These are phyloP conservation scores for Drosophila sucinea DNA, from an alignment of 1,140 invertebrate genomes.

Conservation along the genomic window DNA sequence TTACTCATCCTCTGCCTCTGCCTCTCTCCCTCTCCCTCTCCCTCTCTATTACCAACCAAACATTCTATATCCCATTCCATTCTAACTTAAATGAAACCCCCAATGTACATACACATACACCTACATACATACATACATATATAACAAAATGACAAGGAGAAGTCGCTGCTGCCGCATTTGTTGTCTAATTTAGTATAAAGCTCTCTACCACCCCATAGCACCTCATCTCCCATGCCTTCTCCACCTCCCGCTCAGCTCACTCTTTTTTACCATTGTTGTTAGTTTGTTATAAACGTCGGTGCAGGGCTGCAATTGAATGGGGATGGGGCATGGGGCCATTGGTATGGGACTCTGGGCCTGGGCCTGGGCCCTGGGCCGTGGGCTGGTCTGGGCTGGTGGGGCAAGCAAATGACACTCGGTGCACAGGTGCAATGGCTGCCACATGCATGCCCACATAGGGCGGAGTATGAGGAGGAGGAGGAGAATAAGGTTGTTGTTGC, in stretches of 20 bases:
- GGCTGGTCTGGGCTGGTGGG: constrained; percentile 6
- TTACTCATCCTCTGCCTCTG: neutral
- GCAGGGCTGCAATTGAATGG: constrained; percentile 3
- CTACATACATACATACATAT: too few species aligned
- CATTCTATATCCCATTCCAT: constrained; percentile 5
- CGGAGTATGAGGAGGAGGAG: neutral
- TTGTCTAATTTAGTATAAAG: constrained; percentile 14
- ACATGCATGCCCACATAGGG: constrained; percentile 10
- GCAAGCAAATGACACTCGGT: constrained; percentile 19
- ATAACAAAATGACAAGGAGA: too few species aligned
- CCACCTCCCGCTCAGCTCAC: neutral
- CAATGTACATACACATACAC: neutral
- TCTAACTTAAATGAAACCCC: constrained; percentile 10
- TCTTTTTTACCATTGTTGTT: constrained; percentile 5
- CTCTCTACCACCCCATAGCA: neutral
- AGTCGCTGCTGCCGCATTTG: neutral
- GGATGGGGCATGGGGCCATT: neutral
- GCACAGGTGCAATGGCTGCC: constrained; percentile 19
- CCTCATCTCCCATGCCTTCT: neutral
- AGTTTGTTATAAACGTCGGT: constrained; percentile 11
- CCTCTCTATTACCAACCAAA: neutral
- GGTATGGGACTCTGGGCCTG: neutral
- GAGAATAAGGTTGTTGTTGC: neutral
- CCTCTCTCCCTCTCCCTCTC: neutral
- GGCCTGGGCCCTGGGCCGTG: neutral